Base-by-base conservation (phyloP, 2,888 invertebrate genomes). In the Carterocephalus palaemon region DNA sequence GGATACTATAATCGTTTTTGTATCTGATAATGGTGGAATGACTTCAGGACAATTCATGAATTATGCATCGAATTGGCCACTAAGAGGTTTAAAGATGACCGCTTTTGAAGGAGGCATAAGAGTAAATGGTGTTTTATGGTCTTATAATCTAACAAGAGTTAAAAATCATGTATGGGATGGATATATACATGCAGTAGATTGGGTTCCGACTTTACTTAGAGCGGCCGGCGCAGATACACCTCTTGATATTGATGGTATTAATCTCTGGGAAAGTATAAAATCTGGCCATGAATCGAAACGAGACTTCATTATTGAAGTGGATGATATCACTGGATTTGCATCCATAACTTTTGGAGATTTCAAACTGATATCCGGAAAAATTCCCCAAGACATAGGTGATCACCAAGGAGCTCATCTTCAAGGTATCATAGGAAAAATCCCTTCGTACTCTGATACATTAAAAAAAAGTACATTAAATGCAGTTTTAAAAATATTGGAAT, bases 1-100 rank as follows among this genome's bases (percentile, higher is more conserved):
- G 26, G 92, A 97, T 67, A 93, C 95, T 0, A 90, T 98, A 32
- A 88, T 98, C 39, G 75, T 95, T 1, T 98, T 97, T 68, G 90
- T 93, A 56, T 93, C 95, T 6, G 98, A 97, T 69, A 97, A 97
- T 68, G 96, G 96, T 0, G 95, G 92, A 0, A 94, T 94, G 34
- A 92, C 94, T 0, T 81, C 88, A 43, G 95, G 95, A 0, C 60
- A 88, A 33, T 90, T 91, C 62, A 68, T 87, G 36, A 97, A 95
- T 74, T 89, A 90, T 34, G 94, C 91, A 5, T 93, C 93, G 9
- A 94, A 94, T 75, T 93, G 90, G 88, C 95, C 95, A n/a, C 70
- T 95, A 6, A 88, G 92, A 70, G 95, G 95, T 26, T 54, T 64
- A 64, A 97, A 97, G 77, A 88, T 91, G 67, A 90, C 93, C 0